Evolutionary conservation across 2,113 vertebrate genomes (phyloP).

Genomic region (Pongo pygmaeus): DNA sequence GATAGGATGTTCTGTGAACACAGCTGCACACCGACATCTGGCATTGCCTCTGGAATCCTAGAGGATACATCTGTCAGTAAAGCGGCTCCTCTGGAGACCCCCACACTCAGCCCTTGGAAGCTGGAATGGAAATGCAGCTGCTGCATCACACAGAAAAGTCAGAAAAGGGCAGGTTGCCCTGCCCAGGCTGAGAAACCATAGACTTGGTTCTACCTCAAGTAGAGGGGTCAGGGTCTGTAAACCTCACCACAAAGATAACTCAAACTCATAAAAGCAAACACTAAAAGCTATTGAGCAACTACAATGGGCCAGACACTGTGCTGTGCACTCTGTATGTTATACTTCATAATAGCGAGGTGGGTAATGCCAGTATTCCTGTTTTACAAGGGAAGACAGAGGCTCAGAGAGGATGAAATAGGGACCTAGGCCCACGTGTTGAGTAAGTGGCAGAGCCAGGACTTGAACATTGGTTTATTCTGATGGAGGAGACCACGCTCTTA

Average conservation of each 20-base stretch:
- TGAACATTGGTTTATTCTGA: not conserved
- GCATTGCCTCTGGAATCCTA: slow-evolving; percentile 8
- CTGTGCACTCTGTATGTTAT: accelerated
- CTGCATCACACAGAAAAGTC: not conserved
- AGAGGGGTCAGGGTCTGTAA: not conserved
- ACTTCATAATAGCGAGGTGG: not conserved
- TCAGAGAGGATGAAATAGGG: not conserved
- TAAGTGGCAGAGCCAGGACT: not conserved
- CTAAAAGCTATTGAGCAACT: not conserved
- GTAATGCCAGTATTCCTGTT: not conserved
- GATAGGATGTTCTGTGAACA: not conserved
- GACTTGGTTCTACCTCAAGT: not conserved
- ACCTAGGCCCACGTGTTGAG: not conserved
- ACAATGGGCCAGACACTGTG: accelerated
- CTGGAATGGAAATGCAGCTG: not conserved
- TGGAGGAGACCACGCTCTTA: not conserved
- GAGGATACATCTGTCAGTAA: slow-evolving; percentile 6
- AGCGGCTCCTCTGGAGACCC: not conserved
- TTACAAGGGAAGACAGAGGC: not conserved
- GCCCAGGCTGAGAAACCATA: accelerated
- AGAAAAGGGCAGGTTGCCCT: not conserved
- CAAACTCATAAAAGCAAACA: not conserved
- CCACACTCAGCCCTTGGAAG: not conserved
- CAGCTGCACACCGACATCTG: slow-evolving; percentile 51
- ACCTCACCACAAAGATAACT: not conserved